Evolutionary conservation across 2,797 vertebrate genomes (phyloP).

Genomic region (Pitangus sulphuratus): DNA sequence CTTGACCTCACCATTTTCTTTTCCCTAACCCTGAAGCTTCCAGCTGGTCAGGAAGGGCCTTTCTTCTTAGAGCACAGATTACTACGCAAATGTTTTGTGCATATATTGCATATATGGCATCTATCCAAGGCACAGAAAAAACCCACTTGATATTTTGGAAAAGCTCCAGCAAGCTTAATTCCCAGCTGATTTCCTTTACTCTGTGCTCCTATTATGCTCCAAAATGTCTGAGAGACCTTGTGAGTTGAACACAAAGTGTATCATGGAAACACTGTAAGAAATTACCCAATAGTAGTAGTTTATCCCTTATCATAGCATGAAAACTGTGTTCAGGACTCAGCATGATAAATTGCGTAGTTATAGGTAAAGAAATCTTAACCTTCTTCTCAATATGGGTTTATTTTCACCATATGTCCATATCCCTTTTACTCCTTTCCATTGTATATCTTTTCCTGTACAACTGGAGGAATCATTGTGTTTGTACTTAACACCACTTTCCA

Average conservation of each 20-base stretch:
- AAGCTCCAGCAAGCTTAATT: background rate
- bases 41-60: conserved; percentile 1
- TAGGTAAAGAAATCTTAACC: background rate
- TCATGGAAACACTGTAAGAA: background rate
- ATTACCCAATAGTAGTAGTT: background rate
- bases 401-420: background rate
- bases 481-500: background rate
- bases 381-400: background rate
- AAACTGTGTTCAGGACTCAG: background rate
- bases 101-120: background rate
- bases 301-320: background rate
- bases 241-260: background rate
- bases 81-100: conserved; percentile 20
- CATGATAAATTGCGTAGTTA: background rate
- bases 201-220: background rate
- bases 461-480: background rate
- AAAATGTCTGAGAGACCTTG: background rate
- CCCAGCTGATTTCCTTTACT: conserved; percentile 17
- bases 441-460: background rate
- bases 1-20: background rate
- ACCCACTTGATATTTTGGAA: background rate
- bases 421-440: background rate
- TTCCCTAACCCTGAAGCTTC: background rate
- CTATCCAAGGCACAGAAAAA: background rate
- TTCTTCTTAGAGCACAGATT: background rate